Base-by-base conservation (phyloP, 2,888 invertebrate species). In the Hanleya hanleyi region DNA sequence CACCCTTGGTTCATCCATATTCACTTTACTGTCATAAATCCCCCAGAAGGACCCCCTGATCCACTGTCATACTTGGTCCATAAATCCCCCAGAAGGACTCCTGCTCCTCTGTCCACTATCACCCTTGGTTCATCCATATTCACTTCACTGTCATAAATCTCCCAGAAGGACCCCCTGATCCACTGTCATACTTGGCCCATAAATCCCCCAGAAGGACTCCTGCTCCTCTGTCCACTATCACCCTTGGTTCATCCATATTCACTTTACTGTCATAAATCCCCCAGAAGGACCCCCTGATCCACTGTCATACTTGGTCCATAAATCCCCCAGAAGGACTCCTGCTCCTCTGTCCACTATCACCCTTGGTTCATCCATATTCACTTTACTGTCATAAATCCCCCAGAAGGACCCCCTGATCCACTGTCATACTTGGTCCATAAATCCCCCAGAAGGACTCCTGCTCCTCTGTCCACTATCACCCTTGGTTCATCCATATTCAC, bases 201-300 rank as follows among this genome's bases (percentile, higher is more conserved):
- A n/a, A n/a, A n/a, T n/a, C n/a, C n/a, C n/a, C n/a, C n/a, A n/a
- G n/a, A n/a, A n/a, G n/a, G n/a, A n/a, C n/a, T n/a, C n/a, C n/a
- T n/a, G n/a, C n/a, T n/a, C 83, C 84, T 57, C 85, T 83, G 37
- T 86, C 90, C 1, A 90, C 89, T 26, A 88, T 80, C 69, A 89
- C 82, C 62, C 90, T 75, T 0, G 90, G 91, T n/a, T 89, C 91
- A 76, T 89, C 86, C 15, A 88, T 86, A 76, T 90, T 90, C 33
- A 99, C 97, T 92, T 98, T 97, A 29, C 99, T 99, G 91, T 99
- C 99, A n/a, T n/a, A n/a, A n/a, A n/a, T n/a, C n/a, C n/a, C n/a
- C n/a, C n/a, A n/a, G n/a, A n/a, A n/a, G n/a, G n/a, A n/a, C n/a
- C n/a, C n/a, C n/a, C n/a, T n/a, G n/a, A n/a, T n/a, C n/a, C n/a